Evolutionary conservation across 2,113 vertebrate species (phyloP), one percentile per base, ranked within the genome.

Genomic region (Ramphastos sulfuratus): DNA sequence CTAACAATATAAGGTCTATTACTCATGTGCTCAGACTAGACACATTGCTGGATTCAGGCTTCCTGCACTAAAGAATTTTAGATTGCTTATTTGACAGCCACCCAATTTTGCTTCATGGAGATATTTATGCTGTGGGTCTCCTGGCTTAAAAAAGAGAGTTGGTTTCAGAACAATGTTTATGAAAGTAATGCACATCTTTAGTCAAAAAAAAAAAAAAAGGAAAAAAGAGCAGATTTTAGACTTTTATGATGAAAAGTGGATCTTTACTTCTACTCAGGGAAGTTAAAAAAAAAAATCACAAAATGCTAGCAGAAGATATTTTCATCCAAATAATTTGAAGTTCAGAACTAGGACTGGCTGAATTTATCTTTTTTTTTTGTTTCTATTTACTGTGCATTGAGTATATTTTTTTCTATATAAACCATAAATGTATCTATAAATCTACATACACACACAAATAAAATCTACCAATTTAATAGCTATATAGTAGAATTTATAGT

Each of bases 141-240:
- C 64, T 87, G 60, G 31, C 37, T 87, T 80, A 48, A 89, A 70
- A 77, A 35, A 35, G 23, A 80, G 17, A 91, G 13, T 10, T 20
- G 5, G 7, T 91, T 85, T 93, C 42, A 66, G 52, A 60, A 74
- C 37, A 64, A n/a, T 23, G 6, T 3, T 87, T 76, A 46, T 19
- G 56, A 52, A 52, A 52, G 23, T 25, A 52, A 52, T 21, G 89
- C 73, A 69, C 35, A 76, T 15, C 6, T 71, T 76, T 28, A 42
- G 16, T 70, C 30, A 21, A 54, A 76, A 85, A 65, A 60, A 63
- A 12, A 50, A 11, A 11, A 50, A 50, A 23, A 11, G 7, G 19
- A 50, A 79, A 84, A 65, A 65, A 63, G 25, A 23, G 2, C 0
- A 33, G 3, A 0, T 1, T 44, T 44, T 31, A 39, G 23, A 64